A percentile compares a stretch with the other conserved stretches of the same genome.
phyloP scores from a whole-genome alignment of 2,113 vertebrate genomes.

The Hippocampus guttulatus region DNA sequence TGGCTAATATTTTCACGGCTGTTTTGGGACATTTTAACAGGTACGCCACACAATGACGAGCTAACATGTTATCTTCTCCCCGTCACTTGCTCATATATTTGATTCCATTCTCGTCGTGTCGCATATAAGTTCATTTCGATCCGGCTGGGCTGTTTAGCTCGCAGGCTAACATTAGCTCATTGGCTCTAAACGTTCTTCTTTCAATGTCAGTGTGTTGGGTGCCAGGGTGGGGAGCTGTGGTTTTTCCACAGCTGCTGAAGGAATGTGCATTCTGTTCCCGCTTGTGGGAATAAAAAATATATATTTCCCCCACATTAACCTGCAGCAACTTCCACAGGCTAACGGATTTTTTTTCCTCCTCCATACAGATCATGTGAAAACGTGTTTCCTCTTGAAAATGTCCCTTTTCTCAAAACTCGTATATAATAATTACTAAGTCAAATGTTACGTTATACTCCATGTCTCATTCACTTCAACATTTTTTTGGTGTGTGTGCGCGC shows the following conservation, averaged over 20 bases:
- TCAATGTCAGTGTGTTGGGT: too few relatives aligned
- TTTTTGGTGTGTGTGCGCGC: background rate
- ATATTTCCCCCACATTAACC: background rate
- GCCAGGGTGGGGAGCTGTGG: background rate
- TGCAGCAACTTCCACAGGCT: background rate
- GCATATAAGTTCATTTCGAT: background rate
- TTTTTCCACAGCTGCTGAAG: too few relatives aligned
- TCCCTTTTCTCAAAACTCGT: background rate
- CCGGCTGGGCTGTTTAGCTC: background rate
- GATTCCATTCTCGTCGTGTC: background rate
- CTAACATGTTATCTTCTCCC: fast-evolving
- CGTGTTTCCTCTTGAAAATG: background rate
- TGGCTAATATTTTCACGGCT: constrained; percentile 51
- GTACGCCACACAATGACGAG: constrained; percentile 8
- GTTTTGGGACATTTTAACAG: constrained; percentile 57
- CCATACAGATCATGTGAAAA: background rate
- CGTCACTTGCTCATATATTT: fast-evolving
- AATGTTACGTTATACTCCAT: too few relatives aligned
- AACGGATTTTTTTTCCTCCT: background rate
- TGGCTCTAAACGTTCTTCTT: background rate
- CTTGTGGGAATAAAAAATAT: background rate
- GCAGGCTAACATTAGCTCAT: constrained; percentile 16
- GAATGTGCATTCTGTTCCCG: too few relatives aligned
- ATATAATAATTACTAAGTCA: background rate
- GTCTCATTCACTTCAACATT: too few relatives aligned